Evolutionary conservation across 2,113 vertebrate genomes (phyloP).

Genomic region (Microcebus griseorufus): DNA sequence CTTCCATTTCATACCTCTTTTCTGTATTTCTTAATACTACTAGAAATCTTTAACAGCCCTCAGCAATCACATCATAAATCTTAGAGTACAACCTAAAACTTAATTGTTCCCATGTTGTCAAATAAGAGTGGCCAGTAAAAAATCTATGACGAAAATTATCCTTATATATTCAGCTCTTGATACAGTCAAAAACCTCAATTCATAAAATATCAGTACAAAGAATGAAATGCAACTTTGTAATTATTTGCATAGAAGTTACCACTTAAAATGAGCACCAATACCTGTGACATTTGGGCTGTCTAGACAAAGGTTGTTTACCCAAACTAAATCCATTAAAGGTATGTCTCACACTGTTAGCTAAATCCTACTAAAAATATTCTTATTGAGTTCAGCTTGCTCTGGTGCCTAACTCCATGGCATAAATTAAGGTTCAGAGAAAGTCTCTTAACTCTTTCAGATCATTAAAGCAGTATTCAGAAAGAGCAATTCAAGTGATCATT

Average conservation of each 20-base stretch:
- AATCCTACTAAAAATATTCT: slow-evolving; percentile 78
- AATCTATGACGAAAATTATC: not conserved
- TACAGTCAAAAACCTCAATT: slow-evolving; percentile 40
- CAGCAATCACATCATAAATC: not conserved
- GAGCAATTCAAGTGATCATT: slow-evolving; percentile 3
- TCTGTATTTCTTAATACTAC: not conserved
- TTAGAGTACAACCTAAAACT: not conserved
- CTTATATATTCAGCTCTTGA: not conserved
- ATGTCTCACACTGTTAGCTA: slow-evolving; percentile 78
- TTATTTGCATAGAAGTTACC: slow-evolving; percentile 77
- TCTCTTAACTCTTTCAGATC: slow-evolving; percentile 74
- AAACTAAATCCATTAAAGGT: slow-evolving; percentile 82
- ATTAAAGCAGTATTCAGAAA: not conserved
- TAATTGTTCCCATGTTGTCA: not conserved
- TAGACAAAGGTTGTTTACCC: slow-evolving; percentile 82
- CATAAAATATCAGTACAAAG: slow-evolving; percentile 62
- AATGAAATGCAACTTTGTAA: slow-evolving; percentile 64
- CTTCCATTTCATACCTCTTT: not conserved
- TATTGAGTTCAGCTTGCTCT: slow-evolving; percentile 67
- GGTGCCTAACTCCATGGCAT: slow-evolving; percentile 71
- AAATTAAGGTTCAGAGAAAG: slow-evolving; percentile 68
- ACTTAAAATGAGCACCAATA: slow-evolving; percentile 79
- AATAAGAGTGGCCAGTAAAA: not conserved
- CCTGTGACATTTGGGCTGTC: slow-evolving; percentile 82
- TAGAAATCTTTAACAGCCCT: not conserved